These are phyloP conservation scores for Holothuria scabra DNA, from an alignment of 53 echinoderm and acorn worm species.

Conservation along the genomic window DNA sequence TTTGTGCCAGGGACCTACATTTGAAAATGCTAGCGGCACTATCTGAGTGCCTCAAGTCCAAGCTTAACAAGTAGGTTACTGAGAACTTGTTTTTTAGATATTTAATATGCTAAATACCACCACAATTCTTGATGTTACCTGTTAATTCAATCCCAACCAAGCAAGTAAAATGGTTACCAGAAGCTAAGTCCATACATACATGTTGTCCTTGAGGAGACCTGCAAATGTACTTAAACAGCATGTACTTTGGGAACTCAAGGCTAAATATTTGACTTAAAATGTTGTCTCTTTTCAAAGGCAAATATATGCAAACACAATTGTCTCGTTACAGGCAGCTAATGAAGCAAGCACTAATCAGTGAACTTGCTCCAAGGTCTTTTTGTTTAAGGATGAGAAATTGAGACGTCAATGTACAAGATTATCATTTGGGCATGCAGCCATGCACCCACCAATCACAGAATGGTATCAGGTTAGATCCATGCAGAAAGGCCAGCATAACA, in stretches of 20 bases:
- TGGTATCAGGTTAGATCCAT: no score
- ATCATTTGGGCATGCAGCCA: no score
- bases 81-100: no score
- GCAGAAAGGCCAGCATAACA: no score
- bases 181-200: conserved; percentile 10
- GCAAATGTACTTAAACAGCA: conserved; percentile 1
- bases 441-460: no score
- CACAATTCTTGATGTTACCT: neutral
- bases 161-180: conserved; percentile 37
- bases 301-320: conserved; percentile 36
- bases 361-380: conserved; percentile 27
- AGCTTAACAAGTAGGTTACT: no score
- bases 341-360: conserved; percentile 10
- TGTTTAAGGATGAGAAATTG: neutral
- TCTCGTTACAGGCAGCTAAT: conserved; percentile 37
- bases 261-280: neutral
- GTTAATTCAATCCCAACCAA: conserved; percentile 24
- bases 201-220: conserved; percentile 24
- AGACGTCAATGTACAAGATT: no score
- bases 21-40: no score
- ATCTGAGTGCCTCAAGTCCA: no score
- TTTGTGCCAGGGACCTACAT: no score
- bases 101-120: no score
- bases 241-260: conserved; percentile 30
- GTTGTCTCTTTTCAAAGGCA: no score